Conservation (phyloP, 2,888 invertebrate genomes). For the Oegoconia quadripuncta region DNA sequence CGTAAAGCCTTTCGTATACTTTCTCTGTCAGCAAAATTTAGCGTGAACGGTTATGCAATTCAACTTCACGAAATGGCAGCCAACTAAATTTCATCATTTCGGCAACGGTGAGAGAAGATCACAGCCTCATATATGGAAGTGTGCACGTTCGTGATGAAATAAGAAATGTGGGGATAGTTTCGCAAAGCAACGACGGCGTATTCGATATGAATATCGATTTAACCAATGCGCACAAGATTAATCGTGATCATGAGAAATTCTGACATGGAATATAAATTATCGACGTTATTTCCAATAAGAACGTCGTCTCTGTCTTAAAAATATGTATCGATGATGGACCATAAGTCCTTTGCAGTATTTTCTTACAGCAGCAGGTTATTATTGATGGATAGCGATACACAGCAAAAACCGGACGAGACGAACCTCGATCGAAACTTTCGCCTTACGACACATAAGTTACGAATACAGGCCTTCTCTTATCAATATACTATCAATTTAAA, state of each 20-base stretch:
- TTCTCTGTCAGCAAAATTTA: constrained; percentile 79
- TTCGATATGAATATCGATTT: not conserved
- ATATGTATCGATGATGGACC: constrained; percentile 3
- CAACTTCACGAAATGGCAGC: constrained; percentile 69
- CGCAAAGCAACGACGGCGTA: constrained; percentile 4
- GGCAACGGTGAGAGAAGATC: constrained; percentile 59
- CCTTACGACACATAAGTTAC: constrained; percentile 10
- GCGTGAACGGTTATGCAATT: constrained; percentile 63
- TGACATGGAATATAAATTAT: not conserved
- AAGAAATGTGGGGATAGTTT: constrained; percentile 44
- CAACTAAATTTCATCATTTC: constrained; percentile 76
- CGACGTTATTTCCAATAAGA: constrained; percentile 7
- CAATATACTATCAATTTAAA: too few species aligned
- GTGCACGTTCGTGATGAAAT: constrained; percentile 48
- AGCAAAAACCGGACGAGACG: constrained; percentile 3
- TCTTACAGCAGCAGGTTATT: too few species aligned
- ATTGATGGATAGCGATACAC: too few species aligned
- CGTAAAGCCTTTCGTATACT: constrained; percentile 78
- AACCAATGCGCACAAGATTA: not conserved
- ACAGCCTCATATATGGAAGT: constrained; percentile 57
- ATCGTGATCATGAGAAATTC: not conserved
- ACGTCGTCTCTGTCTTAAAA: constrained; percentile 6
- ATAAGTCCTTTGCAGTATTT: constrained; percentile 1
- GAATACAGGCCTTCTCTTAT: too few species aligned
- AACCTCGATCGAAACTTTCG: constrained; percentile 9